phyloP scores from a whole-genome alignment of 2,113 vertebrate genomes.

The Synchiropus splendidus region DNA sequence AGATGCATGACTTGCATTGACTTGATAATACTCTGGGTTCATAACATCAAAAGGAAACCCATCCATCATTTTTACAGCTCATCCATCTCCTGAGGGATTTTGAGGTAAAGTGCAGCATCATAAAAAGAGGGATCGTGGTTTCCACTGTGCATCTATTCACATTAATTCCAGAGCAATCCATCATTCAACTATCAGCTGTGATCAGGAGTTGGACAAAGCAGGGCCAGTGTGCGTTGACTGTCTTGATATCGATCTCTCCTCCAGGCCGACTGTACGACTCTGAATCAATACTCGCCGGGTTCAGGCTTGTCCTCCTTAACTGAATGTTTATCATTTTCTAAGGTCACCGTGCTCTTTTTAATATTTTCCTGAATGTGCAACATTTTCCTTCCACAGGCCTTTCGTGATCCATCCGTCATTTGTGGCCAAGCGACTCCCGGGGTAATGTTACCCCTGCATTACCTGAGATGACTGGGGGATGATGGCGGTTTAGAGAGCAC shows the following conservation, averaged over 20 bases:
- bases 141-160: slow-evolving; percentile 28
- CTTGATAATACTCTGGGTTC: too few relatives aligned
- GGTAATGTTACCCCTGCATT: slow-evolving; percentile 35
- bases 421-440: slow-evolving; percentile 26
- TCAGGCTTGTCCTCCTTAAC: slow-evolving; percentile 17
- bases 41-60: too few relatives aligned
- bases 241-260: slow-evolving; percentile 49
- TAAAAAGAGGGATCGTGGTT: slow-evolving; percentile 1
- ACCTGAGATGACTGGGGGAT: slow-evolving; percentile 23
- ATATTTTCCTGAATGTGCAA: too few relatives aligned
- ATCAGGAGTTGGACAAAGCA: slow-evolving; percentile 22
- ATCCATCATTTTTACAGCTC: too few relatives aligned
- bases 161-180: slow-evolving; percentile 9
- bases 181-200: slow-evolving; percentile 8
- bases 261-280: too few relatives aligned
- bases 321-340: too few relatives aligned
- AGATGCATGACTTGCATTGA: too few relatives aligned
- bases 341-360: too few relatives aligned
- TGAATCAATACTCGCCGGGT: slow-evolving; percentile 31
- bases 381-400: slow-evolving; percentile 12
- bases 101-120: too few relatives aligned
- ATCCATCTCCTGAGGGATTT: too few relatives aligned
- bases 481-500: slow-evolving; percentile 17
- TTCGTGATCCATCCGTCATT: slow-evolving; percentile 39
- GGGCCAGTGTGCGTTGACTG: slow-evolving; percentile 4